phyloP scores from a whole-genome alignment of 2,888 invertebrate genomes.

The Lasius platythorax region DNA sequence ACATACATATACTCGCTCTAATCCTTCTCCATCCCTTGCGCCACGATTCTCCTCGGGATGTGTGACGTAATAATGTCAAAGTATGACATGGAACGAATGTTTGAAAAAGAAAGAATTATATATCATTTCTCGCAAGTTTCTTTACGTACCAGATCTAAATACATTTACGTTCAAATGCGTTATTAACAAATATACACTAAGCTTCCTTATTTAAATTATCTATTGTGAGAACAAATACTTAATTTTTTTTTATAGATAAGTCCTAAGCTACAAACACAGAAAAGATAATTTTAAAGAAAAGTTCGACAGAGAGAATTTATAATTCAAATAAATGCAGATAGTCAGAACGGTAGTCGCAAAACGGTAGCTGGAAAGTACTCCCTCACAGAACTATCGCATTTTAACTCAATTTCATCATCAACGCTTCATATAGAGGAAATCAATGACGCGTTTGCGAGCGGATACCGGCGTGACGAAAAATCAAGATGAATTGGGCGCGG shows the following conservation, averaged over 20 bases:
- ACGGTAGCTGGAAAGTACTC: background rate
- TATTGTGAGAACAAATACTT: background rate
- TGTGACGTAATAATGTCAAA: slow-evolving; percentile 78
- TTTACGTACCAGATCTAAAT: background rate
- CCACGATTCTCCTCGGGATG: slow-evolving; percentile 57
- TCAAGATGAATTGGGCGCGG: slow-evolving; percentile 72
- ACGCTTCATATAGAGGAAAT: slow-evolving; percentile 65
- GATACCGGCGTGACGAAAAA: slow-evolving; percentile 63
- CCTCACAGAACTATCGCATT: background rate
- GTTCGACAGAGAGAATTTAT: background rate
- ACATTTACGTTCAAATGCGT: background rate
- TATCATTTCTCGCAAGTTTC: slow-evolving; percentile 6
- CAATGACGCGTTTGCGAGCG: slow-evolving; percentile 67
- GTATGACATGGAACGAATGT: slow-evolving; percentile 65
- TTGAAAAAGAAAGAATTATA: slow-evolving; percentile 27
- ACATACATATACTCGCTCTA: slow-evolving; percentile 45
- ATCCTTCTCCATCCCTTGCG: slow-evolving; percentile 55
- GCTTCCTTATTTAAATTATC: background rate
- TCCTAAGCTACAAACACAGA: background rate
- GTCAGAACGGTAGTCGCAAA: background rate
- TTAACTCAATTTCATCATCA: slow-evolving; percentile 14
- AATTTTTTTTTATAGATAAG: background rate
- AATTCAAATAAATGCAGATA: background rate
- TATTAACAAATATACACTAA: slow-evolving; percentile 1
- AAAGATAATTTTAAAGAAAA: background rate